A percentile compares a stretch with the other conserved stretches of the same genome.
phyloP scores from a whole-genome alignment of 2,888 invertebrate species.

The Blastobasis adustella region DNA sequence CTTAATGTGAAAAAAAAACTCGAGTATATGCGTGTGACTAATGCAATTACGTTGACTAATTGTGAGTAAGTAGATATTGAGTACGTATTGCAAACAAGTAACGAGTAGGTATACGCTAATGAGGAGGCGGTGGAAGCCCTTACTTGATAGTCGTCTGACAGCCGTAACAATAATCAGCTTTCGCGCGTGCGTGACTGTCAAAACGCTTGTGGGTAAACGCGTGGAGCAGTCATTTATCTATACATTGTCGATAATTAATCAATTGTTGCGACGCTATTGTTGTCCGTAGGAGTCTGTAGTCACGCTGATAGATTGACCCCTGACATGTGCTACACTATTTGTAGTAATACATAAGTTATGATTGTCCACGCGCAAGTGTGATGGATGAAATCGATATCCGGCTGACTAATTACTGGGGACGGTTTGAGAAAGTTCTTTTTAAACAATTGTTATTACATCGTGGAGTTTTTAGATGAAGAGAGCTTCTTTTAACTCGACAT shows the following conservation, averaged over 20 bases:
- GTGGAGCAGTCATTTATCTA: constrained; percentile 22
- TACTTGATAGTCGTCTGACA: background rate
- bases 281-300: background rate
- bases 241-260: constrained; percentile 22
- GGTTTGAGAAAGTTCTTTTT: too few relatives aligned
- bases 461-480: too few relatives aligned
- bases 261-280: constrained; percentile 24
- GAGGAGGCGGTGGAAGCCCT: background rate
- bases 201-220: constrained; percentile 5
- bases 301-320: background rate
- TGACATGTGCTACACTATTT: background rate
- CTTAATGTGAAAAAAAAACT: background rate
- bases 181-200: constrained; percentile 18
- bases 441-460: too few relatives aligned
- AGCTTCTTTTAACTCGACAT: too few relatives aligned
- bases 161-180: constrained; percentile 4
- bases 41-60: background rate
- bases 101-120: background rate
- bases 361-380: background rate
- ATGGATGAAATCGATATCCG: background rate
- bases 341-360: background rate
- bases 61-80: background rate
- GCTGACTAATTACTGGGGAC: background rate
- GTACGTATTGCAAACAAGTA: background rate
- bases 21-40: constrained; percentile 3